phyloP scores from a whole-genome alignment of 2,797 vertebrate genomes.

The Epinephelus coioides region DNA sequence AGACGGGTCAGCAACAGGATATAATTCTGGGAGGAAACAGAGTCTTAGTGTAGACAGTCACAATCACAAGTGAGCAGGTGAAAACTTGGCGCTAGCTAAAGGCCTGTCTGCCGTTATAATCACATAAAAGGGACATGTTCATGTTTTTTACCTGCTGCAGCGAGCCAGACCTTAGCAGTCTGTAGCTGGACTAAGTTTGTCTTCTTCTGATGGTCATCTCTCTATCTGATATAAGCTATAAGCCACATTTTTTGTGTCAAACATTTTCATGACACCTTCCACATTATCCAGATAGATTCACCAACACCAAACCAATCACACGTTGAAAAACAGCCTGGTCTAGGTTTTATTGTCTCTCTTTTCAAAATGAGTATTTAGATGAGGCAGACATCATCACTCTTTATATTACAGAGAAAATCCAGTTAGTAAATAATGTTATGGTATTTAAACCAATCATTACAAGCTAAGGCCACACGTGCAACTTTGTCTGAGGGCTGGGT shows the following conservation, averaged over 20 bases:
- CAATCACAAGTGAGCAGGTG: neutral
- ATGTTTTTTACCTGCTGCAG: neutral
- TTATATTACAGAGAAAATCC: neutral
- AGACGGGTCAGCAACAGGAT: constrained; percentile 19
- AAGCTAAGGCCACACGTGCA: neutral
- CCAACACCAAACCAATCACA: neutral
- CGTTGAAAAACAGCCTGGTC: neutral
- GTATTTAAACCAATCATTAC: neutral
- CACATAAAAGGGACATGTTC: neutral
- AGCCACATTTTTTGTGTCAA: neutral
- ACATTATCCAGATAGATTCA: neutral
- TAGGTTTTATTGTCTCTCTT: neutral
- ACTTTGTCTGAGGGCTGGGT: neutral
- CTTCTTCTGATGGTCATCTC: neutral
- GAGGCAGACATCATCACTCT: neutral
- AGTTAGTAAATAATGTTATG: neutral
- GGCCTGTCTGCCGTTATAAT: neutral
- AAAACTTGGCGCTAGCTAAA: neutral
- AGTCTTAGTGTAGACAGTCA: neutral
- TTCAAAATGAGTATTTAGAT: neutral
- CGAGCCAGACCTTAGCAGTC: neutral
- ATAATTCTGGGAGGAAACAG: neutral
- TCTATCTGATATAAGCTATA: neutral
- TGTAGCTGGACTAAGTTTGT: neutral
- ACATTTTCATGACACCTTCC: neutral